phyloP scores from a whole-genome alignment of 2,797 vertebrate species.

The Cyprinella venusta region DNA sequence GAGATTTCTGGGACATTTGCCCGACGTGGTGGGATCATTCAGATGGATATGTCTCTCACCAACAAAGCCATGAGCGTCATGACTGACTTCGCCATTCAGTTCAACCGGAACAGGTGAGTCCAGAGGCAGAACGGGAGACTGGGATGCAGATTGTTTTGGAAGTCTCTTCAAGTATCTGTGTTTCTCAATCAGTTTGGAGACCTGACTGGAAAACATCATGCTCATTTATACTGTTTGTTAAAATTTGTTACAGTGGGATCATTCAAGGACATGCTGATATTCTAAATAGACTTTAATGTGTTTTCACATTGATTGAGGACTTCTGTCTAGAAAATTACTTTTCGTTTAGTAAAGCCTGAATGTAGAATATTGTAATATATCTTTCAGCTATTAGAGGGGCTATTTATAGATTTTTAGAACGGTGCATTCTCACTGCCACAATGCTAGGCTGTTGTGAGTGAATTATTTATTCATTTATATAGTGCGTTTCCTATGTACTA shows the following conservation, averaged over 20 bases:
- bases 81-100: slow-evolving; percentile 97
- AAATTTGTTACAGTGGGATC: too few relatives aligned
- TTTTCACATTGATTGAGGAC: neutral
- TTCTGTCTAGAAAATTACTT: neutral
- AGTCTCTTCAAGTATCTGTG: slow-evolving; percentile 16
- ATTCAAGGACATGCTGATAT: slow-evolving; percentile 17
- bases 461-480: too few relatives aligned
- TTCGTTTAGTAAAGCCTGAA: neutral
- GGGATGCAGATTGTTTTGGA: neutral
- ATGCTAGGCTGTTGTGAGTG: neutral
- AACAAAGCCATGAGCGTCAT: slow-evolving; percentile 98
- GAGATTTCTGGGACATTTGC: slow-evolving; percentile 94
- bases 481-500: too few relatives aligned
- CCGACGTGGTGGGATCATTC: slow-evolving; percentile 89
- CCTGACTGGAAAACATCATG: neutral
- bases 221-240: slow-evolving; percentile 4
- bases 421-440: neutral
- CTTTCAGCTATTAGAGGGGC: neutral
- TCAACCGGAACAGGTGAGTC: slow-evolving; percentile 95
- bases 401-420: neutral
- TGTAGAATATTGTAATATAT: neutral
- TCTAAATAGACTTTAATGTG: slow-evolving; percentile 6
- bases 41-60: slow-evolving; percentile 93
- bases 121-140: neutral
- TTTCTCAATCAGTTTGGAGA: slow-evolving; percentile 23